phyloP scores from a whole-genome alignment of 2,113 vertebrate genomes.

The Gorsachius goisagi region DNA sequence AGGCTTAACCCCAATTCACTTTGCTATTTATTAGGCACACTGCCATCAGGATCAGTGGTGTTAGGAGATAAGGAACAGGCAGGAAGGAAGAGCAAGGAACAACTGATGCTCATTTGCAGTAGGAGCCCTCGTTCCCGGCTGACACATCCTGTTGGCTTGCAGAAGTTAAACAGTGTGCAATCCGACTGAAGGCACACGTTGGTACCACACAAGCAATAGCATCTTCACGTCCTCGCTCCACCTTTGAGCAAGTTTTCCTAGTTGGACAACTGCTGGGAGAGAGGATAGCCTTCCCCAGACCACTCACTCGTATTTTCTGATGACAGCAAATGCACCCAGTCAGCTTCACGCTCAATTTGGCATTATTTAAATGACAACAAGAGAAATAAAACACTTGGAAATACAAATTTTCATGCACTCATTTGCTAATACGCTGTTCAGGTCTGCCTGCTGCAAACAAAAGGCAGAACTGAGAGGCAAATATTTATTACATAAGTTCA shows the following conservation, averaged over 20 bases:
- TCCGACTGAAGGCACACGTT: background rate
- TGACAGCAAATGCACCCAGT: background rate
- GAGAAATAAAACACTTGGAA: conserved; percentile 25
- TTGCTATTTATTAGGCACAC: background rate
- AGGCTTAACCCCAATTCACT: background rate
- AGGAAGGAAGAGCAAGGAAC: background rate
- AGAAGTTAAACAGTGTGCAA: background rate
- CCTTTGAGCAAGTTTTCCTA: background rate
- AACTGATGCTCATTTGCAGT: background rate
- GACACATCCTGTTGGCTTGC: background rate
- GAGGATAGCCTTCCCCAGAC: background rate
- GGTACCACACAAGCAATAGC: background rate
- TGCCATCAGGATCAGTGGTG: accelerated
- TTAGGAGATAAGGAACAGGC: background rate
- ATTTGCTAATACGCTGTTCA: background rate
- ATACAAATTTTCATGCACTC: background rate
- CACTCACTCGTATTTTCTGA: background rate
- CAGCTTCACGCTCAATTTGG: conserved; percentile 51
- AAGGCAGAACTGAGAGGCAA: background rate
- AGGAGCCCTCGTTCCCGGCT: background rate
- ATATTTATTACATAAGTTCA: background rate
- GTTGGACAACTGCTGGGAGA: background rate
- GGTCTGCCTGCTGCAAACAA: conserved; percentile 6
- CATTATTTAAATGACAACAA: conserved; percentile 31
- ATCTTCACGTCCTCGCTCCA: background rate